phyloP scores from a whole-genome alignment of 2,797 vertebrate species.

The Pterois miles region DNA sequence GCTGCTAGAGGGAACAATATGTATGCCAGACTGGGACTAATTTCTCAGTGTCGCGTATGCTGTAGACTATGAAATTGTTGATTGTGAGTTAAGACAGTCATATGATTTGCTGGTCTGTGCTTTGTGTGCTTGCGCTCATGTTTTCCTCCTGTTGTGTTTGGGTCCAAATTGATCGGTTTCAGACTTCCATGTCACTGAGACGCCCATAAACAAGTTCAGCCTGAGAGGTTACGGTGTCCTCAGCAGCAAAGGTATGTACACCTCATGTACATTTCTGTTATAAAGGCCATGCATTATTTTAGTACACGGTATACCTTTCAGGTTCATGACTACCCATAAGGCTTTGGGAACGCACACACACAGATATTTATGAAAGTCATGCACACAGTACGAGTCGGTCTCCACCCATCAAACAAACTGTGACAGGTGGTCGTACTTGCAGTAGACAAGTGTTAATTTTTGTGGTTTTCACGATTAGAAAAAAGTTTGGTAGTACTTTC shows the following conservation, averaged over 20 bases:
- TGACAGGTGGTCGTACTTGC: not conserved
- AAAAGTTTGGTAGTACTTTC: too few species aligned
- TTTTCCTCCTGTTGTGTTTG: not conserved
- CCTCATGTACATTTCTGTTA: not conserved
- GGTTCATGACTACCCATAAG: too few species aligned
- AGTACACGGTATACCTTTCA: too few species aligned
- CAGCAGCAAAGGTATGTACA: not conserved
- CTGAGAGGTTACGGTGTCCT: not conserved
- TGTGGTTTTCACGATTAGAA: not conserved
- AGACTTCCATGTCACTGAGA: not conserved
- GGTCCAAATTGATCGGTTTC: not conserved
- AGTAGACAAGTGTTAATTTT: not conserved
- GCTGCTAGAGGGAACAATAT: not conserved
- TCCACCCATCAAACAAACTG: not conserved
- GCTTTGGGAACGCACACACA: not conserved
- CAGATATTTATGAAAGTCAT: not conserved
- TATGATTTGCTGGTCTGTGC: not conserved
- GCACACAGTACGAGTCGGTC: not conserved
- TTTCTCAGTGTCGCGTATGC: conserved; percentile 29
- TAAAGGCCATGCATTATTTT: not conserved
- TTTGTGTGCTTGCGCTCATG: not conserved
- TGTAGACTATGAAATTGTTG: conserved; percentile 49
- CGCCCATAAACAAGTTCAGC: not conserved
- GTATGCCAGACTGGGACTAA: conserved; percentile 13
- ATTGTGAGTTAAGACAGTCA: conserved; percentile 36